Evolutionary conservation across 2,797 vertebrate genomes (phyloP).

Genomic region (Peromyscus melanophrys): DNA sequence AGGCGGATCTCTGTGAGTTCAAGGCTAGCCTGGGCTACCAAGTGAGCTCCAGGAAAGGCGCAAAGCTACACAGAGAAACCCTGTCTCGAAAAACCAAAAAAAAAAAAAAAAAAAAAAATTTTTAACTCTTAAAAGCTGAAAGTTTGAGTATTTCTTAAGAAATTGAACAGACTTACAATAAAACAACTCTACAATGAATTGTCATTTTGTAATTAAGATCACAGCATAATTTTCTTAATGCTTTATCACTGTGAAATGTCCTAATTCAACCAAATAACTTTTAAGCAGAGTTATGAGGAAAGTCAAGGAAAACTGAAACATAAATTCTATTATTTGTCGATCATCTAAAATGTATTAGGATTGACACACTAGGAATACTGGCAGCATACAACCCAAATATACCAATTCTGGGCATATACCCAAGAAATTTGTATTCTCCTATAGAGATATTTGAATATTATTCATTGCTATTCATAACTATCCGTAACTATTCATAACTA

Average conservation of each 20-base stretch:
- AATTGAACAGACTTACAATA: background rate
- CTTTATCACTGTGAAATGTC: background rate
- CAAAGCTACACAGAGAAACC: no score
- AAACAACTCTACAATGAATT: background rate
- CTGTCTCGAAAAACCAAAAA: no score
- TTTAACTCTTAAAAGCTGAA: slow-evolving; percentile 8
- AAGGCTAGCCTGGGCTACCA: no score
- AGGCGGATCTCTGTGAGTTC: no score
- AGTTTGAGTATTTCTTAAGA: background rate
- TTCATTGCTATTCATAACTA: background rate
- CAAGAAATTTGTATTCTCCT: background rate
- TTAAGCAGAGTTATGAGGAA: slow-evolving; percentile 25
- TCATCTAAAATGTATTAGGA: background rate
- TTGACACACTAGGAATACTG: background rate
- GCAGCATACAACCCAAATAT: background rate
- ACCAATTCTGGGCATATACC: no score
- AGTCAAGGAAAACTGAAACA: background rate
- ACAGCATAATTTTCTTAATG: background rate
- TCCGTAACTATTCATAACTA: background rate
- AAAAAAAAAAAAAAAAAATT: no score
- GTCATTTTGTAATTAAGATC: background rate
- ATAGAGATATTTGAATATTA: background rate
- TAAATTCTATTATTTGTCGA: background rate
- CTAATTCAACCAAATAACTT: background rate
- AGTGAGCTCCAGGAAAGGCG: no score